Evolutionary conservation across 2,113 vertebrate genomes (phyloP).

Genomic region (Paralichthys olivaceus): DNA sequence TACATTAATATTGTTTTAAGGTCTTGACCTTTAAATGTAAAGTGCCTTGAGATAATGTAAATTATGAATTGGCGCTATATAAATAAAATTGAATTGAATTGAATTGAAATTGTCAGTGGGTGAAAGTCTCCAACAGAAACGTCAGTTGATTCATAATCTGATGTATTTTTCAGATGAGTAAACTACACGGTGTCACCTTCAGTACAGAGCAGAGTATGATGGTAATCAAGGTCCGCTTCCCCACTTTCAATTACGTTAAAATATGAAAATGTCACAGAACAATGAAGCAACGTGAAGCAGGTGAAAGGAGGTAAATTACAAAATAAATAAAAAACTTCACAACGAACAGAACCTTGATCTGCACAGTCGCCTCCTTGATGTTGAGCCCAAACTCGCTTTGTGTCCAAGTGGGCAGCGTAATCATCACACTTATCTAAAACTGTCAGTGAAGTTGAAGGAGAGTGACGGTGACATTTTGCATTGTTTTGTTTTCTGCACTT

Average conservation of each 20-base stretch:
- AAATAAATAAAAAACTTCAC: neutral
- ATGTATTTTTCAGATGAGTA: neutral
- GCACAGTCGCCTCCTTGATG: conserved; percentile 24
- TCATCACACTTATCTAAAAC: neutral
- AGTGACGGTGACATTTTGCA: neutral
- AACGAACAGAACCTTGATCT: conserved; percentile 34
- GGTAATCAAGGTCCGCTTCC: neutral
- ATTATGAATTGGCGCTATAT: too few relatives aligned
- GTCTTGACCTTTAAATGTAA: too few relatives aligned
- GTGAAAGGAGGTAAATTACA: conserved; percentile 12
- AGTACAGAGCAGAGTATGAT: neutral
- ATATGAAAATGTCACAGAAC: conserved; percentile 38
- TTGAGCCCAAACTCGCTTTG: neutral
- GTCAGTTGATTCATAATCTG: too few relatives aligned
- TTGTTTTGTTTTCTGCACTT: conserved; percentile 13
- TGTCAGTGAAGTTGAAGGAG: neutral
- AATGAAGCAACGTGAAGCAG: conserved; percentile 20
- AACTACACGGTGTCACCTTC: neutral
- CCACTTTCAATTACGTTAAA: conserved; percentile 21
- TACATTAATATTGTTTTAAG: too few relatives aligned
- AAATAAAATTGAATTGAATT: too few relatives aligned
- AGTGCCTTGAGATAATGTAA: too few relatives aligned
- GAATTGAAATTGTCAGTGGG: too few relatives aligned
- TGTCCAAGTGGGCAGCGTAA: conserved; percentile 1
- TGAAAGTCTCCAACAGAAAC: neutral